Evolutionary conservation across 2,113 vertebrate species (phyloP).

Genomic region (Sinocyclocheilus anshuiensis): DNA sequence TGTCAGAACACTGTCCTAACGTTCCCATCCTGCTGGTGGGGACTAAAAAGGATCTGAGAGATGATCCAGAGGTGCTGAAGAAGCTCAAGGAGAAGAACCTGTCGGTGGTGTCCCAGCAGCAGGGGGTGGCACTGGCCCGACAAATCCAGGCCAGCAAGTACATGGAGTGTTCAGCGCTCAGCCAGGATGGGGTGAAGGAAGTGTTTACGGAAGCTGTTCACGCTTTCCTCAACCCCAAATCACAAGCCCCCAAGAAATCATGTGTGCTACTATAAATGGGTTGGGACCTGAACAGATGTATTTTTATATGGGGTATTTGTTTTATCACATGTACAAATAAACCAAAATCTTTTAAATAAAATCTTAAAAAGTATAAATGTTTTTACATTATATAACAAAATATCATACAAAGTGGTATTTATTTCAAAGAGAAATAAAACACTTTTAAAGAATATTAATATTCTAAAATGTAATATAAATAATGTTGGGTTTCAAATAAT

Average conservation of each 20-base stretch:
- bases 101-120: constrained; percentile 78
- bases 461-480: too few relatives aligned
- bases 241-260: constrained; percentile 71
- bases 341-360: not conserved
- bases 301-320: not conserved
- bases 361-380: not conserved
- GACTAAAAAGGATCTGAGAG: constrained; percentile 87
- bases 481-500: too few relatives aligned
- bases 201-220: constrained; percentile 82
- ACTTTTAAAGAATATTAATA: too few relatives aligned
- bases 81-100: constrained; percentile 87
- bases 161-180: constrained; percentile 86
- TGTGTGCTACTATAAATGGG: constrained; percentile 77
- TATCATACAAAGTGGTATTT: too few relatives aligned
- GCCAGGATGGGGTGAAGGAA: constrained; percentile 87
- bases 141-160: constrained; percentile 85
- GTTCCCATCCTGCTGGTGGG: constrained; percentile 86
- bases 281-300: not conserved
- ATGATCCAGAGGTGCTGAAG: constrained; percentile 78
- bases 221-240: constrained; percentile 80
- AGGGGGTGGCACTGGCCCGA: constrained; percentile 79
- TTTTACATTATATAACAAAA: not conserved
- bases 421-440: too few relatives aligned
- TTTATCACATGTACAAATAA: not conserved
- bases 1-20: constrained; percentile 87